Conservation (phyloP, 2,797 vertebrate genomes). For the Peromyscus nudipes region DNA sequence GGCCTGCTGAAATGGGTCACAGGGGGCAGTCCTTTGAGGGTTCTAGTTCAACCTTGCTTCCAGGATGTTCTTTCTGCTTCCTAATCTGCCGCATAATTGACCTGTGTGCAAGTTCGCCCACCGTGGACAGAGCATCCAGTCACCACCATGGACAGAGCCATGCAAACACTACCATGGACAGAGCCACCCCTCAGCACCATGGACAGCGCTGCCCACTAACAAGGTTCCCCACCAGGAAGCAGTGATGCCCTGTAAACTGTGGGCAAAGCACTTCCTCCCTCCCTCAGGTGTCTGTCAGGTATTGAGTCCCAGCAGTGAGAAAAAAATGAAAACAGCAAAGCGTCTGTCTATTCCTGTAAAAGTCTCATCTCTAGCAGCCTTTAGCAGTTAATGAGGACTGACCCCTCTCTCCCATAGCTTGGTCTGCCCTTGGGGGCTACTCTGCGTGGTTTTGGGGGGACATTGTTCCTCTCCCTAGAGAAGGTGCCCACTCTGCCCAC, state of each 20-base stretch:
- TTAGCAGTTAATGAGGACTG: background rate
- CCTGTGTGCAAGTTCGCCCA: background rate
- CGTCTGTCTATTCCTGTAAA: rapidly evolving
- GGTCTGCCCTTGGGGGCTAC: background rate
- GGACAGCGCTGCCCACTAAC: background rate
- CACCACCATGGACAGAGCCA: background rate
- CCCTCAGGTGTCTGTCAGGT: too few species aligned
- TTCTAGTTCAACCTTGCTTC: background rate
- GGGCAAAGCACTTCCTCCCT: background rate
- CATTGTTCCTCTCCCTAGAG: background rate
- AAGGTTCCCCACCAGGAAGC: background rate
- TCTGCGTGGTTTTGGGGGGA: background rate
- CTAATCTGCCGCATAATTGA: background rate
- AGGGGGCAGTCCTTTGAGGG: background rate
- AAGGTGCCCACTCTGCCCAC: background rate
- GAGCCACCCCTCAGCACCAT: background rate
- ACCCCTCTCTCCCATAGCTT: background rate
- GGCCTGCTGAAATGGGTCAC: background rate
- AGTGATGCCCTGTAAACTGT: background rate
- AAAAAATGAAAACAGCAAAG: background rate
- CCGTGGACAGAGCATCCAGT: background rate
- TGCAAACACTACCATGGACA: background rate
- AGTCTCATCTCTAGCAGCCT: background rate
- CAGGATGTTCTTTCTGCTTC: background rate
- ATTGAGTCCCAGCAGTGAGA: background rate